Evolutionary conservation across 2,888 invertebrate genomes (phyloP).

Genomic region (Axea sp.): DNA sequence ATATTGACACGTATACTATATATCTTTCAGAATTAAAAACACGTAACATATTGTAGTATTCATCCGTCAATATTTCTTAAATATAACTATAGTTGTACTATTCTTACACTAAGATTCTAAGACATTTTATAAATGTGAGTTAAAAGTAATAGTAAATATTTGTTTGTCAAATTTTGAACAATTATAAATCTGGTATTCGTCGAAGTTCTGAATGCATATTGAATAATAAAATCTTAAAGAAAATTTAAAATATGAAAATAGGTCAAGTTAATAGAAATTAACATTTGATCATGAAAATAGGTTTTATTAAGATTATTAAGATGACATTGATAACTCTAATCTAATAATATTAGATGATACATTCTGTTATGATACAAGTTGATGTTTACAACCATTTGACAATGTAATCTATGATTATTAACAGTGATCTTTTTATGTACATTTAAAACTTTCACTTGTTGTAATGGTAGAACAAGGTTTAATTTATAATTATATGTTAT

Average conservation of each 20-base stretch:
- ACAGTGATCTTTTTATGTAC: constrained; percentile 47
- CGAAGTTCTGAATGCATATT: no score
- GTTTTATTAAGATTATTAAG: constrained; percentile 46
- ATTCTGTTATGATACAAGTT: constrained; percentile 40
- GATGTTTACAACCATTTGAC: constrained; percentile 27
- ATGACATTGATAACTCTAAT: constrained; percentile 44
- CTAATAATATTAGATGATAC: constrained; percentile 30
- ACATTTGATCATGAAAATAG: constrained; percentile 46
- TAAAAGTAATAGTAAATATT: no score
- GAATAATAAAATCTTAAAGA: neutral
- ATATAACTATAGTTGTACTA: no score
- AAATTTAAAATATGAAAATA: neutral
- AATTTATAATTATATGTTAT: constrained; percentile 29
- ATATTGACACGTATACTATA: no score
- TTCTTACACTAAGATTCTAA: no score
- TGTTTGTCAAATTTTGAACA: no score
- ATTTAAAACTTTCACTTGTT: constrained; percentile 43
- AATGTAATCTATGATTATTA: constrained; percentile 47
- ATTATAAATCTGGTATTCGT: neutral
- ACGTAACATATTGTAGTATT: no score
- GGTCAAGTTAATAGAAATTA: constrained; percentile 9
- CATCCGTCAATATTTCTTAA: no score
- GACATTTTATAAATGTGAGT: no score
- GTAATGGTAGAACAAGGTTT: constrained; percentile 34
- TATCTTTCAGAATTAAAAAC: no score